Evolutionary conservation across 2,888 invertebrate species (phyloP).

Genomic region (Stramonita haemastoma): DNA sequence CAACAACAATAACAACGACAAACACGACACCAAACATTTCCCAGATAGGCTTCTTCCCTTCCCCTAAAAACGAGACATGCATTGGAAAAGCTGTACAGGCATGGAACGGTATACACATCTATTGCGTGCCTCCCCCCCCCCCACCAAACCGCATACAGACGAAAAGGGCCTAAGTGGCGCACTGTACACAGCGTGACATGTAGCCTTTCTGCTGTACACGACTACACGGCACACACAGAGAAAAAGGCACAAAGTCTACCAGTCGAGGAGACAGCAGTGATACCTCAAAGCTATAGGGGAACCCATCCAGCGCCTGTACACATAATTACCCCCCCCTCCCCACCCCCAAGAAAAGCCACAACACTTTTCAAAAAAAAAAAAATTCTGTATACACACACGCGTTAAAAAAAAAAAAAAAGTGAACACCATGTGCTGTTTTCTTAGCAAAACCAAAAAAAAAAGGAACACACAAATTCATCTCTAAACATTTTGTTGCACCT

Average conservation of each 20-base stretch:
- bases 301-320: background rate
- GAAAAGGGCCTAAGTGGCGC: background rate
- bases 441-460: no score
- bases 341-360: background rate
- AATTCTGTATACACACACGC: no score
- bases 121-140: no score
- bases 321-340: background rate
- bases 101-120: no score
- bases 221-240: background rate
- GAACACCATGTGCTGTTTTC: no score
- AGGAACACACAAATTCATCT: no score
- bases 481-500: no score
- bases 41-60: no score
- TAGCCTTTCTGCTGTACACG: background rate
- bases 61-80: no score
- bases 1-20: no score
- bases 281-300: background rate
- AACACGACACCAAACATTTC: no score
- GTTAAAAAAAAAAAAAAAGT: no score
- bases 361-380: background rate
- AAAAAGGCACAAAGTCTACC: conserved; percentile 20
- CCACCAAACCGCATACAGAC: background rate
- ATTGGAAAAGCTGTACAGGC: background rate
- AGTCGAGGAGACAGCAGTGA: conserved; percentile 8
- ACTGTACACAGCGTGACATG: background rate